phyloP scores from a whole-genome alignment of 2,888 invertebrate genomes.

The Campaea margaritaria region DNA sequence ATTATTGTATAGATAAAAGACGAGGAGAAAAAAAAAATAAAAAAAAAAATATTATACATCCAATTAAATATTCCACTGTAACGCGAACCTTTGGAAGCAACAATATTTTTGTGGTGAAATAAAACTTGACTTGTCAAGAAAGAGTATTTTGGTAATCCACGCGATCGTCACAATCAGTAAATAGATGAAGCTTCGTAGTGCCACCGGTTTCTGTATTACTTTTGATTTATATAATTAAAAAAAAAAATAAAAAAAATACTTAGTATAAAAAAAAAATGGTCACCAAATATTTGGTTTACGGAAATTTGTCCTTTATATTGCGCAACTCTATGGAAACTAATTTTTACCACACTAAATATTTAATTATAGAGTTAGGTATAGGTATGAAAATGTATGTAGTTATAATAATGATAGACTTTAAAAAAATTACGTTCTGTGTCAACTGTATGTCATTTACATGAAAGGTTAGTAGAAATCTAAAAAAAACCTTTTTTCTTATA shows the following conservation, averaged over 20 bases:
- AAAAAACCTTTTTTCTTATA: constrained; percentile 5
- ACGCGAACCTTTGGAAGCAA: constrained; percentile 78
- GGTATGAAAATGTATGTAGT: no score
- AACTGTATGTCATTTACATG: no score
- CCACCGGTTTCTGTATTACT: constrained; percentile 65
- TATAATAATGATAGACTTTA: no score
- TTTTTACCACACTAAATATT: no score
- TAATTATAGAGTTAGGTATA: no score
- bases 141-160: constrained; percentile 78
- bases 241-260: not conserved
- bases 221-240: constrained; percentile 40
- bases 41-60: no score
- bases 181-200: constrained; percentile 72
- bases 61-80: constrained; percentile 75
- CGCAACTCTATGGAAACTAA: no score
- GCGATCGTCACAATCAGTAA: constrained; percentile 72
- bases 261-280: not conserved
- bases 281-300: not conserved
- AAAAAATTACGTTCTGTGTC: no score
- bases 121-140: constrained; percentile 68
- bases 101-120: constrained; percentile 81
- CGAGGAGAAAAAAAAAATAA: constrained; percentile 47
- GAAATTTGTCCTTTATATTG: no score
- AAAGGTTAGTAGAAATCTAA: no score
- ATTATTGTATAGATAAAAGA: constrained; percentile 51